Evolutionary conservation across 2,113 vertebrate species (phyloP).

Genomic region (Ophiodon elongatus): DNA sequence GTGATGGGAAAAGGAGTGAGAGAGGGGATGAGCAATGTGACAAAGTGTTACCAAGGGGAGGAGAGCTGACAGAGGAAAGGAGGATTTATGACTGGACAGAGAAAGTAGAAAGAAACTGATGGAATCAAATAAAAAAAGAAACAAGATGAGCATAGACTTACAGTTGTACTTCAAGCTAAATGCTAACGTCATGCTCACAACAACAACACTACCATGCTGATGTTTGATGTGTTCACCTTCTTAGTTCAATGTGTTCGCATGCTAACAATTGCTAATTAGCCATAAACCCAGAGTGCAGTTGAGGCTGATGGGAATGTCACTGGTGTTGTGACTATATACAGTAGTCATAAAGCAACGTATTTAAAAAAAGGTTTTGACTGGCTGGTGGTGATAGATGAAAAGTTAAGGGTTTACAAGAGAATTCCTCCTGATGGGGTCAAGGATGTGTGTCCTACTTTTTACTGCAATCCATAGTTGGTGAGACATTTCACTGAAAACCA

Average conservation of each 20-base stretch:
- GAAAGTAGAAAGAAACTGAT: not conserved
- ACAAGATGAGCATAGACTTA: not conserved
- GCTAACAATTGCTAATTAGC: not conserved
- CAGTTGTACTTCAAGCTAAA: not conserved
- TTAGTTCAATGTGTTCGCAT: not conserved
- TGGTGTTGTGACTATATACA: not conserved
- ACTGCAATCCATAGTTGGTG: not conserved
- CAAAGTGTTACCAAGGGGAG: constrained; percentile 52
- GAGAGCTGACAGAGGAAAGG: constrained; percentile 54
- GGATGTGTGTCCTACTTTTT: not conserved
- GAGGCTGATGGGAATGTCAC: not conserved
- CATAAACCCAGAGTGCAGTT: not conserved
- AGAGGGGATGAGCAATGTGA: constrained; percentile 56
- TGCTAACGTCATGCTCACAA: not conserved
- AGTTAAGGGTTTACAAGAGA: not conserved
- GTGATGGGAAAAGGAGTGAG: constrained; percentile 52
- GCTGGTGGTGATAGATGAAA: not conserved
- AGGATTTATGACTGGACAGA: constrained; percentile 51
- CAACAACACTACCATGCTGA: not conserved
- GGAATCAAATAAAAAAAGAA: constrained; percentile 3
- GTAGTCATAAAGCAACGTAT: not conserved
- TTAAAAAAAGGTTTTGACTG: not conserved
- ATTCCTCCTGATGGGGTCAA: not conserved
- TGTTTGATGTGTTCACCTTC: no score
- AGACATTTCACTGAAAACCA: not conserved